phyloP scores from a whole-genome alignment of 2,888 invertebrate species.

The Drosophila flavopinicola region DNA sequence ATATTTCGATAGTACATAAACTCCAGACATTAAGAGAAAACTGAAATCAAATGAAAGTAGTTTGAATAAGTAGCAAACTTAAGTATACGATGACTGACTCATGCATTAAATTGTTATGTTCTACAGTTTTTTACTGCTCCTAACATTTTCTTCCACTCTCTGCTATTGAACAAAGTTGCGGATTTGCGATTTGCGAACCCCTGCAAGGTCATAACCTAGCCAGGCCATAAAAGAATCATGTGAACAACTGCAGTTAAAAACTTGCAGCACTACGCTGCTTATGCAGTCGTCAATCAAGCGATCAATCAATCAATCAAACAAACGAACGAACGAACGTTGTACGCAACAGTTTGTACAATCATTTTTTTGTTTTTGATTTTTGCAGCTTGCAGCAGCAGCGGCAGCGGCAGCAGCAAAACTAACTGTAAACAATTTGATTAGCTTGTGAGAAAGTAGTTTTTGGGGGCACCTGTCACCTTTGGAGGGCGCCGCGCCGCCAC shows the following conservation, averaged over 20 bases:
- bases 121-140: no score
- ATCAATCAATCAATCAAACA: slow-evolving; percentile 36
- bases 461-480: slow-evolving; percentile 85
- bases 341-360: slow-evolving; percentile 28
- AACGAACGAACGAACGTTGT: slow-evolving; percentile 19
- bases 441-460: slow-evolving; percentile 79
- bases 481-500: slow-evolving; percentile 83
- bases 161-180: slow-evolving; percentile 16
- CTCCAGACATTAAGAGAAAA: no score
- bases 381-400: slow-evolving; percentile 64
- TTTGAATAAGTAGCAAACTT: no score
- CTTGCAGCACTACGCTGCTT: slow-evolving; percentile 16
- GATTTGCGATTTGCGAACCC: neutral
- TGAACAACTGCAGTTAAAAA: slow-evolving; percentile 20
- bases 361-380: no score
- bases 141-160: neutral
- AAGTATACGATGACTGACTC: no score
- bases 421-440: slow-evolving; percentile 84
- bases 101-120: no score
- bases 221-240: slow-evolving; percentile 23
- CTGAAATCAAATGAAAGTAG: no score
- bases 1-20: no score
- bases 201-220: slow-evolving; percentile 34
- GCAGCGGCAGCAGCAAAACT: slow-evolving; percentile 50
- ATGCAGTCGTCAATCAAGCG: slow-evolving; percentile 36